phyloP scores from a whole-genome alignment of 2,797 vertebrate species.

The Gastrophryne carolinensis region DNA sequence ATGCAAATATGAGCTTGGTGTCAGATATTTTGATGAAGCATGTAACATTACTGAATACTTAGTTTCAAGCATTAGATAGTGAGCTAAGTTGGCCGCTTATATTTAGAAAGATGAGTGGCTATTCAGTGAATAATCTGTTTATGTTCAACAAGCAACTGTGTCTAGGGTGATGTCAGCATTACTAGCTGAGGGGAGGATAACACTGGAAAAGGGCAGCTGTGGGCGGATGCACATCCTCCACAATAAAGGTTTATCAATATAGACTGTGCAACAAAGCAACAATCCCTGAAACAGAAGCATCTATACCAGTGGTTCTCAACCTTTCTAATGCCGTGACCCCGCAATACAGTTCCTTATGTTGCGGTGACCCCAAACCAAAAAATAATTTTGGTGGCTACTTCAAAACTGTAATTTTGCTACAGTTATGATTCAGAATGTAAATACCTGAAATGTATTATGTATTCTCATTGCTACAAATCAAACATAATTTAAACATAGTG shows the following conservation, averaged over 20 bases:
- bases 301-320: too few species aligned
- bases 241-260: neutral
- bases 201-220: conserved; percentile 11
- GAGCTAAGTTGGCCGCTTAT: neutral
- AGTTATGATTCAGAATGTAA: too few species aligned
- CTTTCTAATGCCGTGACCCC: too few species aligned
- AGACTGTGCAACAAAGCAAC: neutral
- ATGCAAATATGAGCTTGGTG: neutral
- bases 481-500: too few species aligned
- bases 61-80: neutral
- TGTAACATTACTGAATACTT: neutral
- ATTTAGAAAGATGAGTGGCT: neutral
- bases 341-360: too few species aligned
- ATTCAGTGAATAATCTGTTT: conserved; percentile 12
- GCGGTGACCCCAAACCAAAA: too few species aligned
- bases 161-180: conserved; percentile 17
- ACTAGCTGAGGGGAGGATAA: neutral
- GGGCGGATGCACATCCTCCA: neutral
- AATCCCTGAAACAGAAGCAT: neutral
- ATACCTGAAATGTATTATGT: too few species aligned
- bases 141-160: conserved; percentile 21
- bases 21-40: neutral
- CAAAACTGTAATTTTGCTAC: too few species aligned
- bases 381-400: too few species aligned
- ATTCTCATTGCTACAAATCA: too few species aligned